Conservation (phyloP, 2,888 invertebrate species). For the Aporophyla lueneburgensis region DNA sequence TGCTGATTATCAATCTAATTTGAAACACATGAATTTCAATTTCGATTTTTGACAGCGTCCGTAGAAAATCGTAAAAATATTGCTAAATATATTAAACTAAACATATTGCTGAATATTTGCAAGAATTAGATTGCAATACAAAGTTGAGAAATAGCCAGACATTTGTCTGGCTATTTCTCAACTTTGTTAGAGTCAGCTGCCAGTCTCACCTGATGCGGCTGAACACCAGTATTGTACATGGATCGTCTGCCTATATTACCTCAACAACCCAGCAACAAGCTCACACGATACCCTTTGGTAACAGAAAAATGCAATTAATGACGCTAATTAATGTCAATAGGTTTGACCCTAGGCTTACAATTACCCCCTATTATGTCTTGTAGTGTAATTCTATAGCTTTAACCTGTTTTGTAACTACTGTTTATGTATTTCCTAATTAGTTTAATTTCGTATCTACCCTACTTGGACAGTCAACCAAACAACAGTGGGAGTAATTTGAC, state of each 20-base stretch:
- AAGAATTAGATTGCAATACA: too few species aligned
- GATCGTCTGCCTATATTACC: background rate
- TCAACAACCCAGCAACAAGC: background rate
- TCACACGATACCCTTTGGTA: too few species aligned
- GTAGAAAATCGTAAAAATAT: too few species aligned
- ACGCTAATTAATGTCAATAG: slow-evolving; percentile 18
- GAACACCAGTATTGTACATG: background rate
- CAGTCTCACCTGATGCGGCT: background rate
- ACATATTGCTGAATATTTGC: too few species aligned
- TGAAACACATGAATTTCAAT: too few species aligned
- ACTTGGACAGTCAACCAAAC: background rate
- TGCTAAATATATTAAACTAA: too few species aligned
- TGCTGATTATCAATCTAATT: too few species aligned
- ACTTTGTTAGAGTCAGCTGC: background rate
- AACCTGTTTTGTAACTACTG: background rate
- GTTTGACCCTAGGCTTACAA: slow-evolving; percentile 26
- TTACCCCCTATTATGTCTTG: background rate
- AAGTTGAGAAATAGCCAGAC: too few species aligned
- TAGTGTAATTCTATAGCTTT: background rate
- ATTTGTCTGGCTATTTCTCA: too few species aligned
- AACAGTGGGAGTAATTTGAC: background rate
- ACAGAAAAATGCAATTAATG: slow-evolving; percentile 1
- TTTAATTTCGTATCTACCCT: background rate
- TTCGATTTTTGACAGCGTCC: too few species aligned
- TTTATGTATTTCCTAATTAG: background rate